Evolutionary conservation across 2,113 vertebrate species (phyloP), one percentile per base, ranked within the genome.

Genomic region (Trematomus loennbergii): DNA sequence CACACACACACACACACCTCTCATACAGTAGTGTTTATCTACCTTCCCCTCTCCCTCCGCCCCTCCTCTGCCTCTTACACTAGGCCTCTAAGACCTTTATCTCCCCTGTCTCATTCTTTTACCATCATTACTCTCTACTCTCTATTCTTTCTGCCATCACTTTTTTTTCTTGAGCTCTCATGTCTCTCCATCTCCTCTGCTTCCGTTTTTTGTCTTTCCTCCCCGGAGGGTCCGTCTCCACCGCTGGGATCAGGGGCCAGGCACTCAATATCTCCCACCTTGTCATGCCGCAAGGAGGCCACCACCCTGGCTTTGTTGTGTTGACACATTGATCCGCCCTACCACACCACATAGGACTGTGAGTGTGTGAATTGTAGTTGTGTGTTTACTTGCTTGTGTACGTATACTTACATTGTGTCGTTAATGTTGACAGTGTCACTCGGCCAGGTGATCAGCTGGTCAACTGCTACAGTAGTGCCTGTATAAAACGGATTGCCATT

Each of bases 221-320:
- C 74, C 83, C 83, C 12, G 0, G 78, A 85, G 82, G 63, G 61
- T 57, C 74, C 22, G 50, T 86, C 84, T 82, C 73, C 81, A 79
- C 84, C 57, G 12, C 73, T 40, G 66, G 83, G 78, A 90, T 90
- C 90, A 84, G 86, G 78, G 87, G 88, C 61, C 85, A 87, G 85
- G 70, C 85, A 89, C 87, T 93, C 91, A 88, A 93, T 90, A 92
- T 90, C 84, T 87, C 72, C 84, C 86, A 89, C 83, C 88, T 88
- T 90, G 91, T 92, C 85, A 75, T 72, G 85, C 52, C 29, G 77
- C 29, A 50, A 82, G 75, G 75, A 89, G 86, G 85, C 80, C 87
- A 72, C 86, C 78, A 78, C 80, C 85, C 76, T 54, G 58, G 69
- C 77, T 89, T 85, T 89, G 86, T 91, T 89, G 79, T 92, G 85